These are phyloP conservation scores for Drosophila kepulauana DNA, from an alignment of 1,140 invertebrate species.

Conservation along the genomic window DNA sequence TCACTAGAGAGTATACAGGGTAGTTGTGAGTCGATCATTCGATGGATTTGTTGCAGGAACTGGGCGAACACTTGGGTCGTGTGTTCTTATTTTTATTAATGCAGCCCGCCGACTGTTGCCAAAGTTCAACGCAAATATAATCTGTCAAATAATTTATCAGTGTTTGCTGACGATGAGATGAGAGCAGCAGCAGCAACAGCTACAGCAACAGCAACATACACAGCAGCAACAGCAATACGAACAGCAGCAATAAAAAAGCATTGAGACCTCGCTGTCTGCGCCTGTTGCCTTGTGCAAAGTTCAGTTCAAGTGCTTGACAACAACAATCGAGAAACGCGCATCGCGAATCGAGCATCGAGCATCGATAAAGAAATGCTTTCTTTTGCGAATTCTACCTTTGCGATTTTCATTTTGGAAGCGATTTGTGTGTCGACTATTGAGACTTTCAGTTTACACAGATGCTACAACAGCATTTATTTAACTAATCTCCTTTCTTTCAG, in stretches of 20 bases:
- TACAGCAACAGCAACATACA: conserved; percentile 7
- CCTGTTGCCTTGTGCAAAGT: conserved; percentile 51
- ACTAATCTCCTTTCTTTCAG: background rate
- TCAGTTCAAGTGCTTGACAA: conserved; percentile 49
- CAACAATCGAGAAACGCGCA: conserved; percentile 27
- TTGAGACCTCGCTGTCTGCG: conserved; percentile 55
- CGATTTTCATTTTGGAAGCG: conserved; percentile 45
- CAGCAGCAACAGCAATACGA: conserved; percentile 15
- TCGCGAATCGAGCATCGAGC: background rate
- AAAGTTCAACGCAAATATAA: conserved; percentile 83
- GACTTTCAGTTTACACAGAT: conserved; percentile 52
- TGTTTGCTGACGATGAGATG: conserved; percentile 71
- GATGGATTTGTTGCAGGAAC: background rate
- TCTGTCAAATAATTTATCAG: conserved; percentile 82
- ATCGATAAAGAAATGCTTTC: conserved; percentile 58
- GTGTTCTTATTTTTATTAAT: conserved; percentile 69
- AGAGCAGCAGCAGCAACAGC: conserved; percentile 31
- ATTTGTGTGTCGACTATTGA: conserved; percentile 7
- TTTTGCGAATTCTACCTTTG: conserved; percentile 14
- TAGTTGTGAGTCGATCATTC: background rate
- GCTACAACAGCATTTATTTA: conserved; percentile 29
- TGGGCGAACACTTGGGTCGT: conserved; percentile 40
- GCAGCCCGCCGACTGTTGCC: conserved; percentile 51
- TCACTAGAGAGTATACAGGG: background rate
- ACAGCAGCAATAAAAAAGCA: conserved; percentile 15